A percentile compares a stretch with the other conserved stretches of the same genome.
Conservation (phyloP, 2,888 invertebrate genomes). For the Trissoscelio sp. region DNA sequence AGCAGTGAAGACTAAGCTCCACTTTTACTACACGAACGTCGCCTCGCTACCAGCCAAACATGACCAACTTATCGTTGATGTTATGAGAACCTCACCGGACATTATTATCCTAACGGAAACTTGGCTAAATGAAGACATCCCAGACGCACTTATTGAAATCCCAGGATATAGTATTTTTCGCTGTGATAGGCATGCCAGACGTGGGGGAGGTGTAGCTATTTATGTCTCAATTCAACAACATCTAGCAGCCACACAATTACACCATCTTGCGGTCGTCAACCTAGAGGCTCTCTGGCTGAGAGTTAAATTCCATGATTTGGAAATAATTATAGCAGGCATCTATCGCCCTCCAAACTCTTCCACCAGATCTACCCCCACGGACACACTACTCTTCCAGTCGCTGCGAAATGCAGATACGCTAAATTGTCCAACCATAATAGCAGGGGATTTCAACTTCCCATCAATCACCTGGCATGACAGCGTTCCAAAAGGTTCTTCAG, state of each 20-base stretch:
- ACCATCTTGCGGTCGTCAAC: neutral
- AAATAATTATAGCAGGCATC: neutral
- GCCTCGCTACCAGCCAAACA: neutral
- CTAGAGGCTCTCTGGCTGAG: neutral
- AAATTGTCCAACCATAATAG: neutral
- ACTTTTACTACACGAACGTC: neutral
- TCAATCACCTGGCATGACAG: neutral
- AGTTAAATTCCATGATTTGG: neutral
- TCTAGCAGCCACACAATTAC: neutral
- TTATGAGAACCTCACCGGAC: neutral
- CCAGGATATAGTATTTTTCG: slow-evolving; percentile 14
- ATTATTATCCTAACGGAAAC: slow-evolving; percentile 16
- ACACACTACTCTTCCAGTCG: neutral
- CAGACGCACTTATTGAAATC: slow-evolving; percentile 10
- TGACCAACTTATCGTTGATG: neutral
- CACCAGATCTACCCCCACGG: neutral
- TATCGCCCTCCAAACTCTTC: neutral
- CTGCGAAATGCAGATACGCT: neutral
- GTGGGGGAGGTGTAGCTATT: slow-evolving; percentile 30
- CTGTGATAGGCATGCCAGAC: slow-evolving; percentile 13
- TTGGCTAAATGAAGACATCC: slow-evolving; percentile 12
- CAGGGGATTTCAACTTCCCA: slow-evolving; percentile 8
- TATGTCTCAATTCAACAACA: slow-evolving; percentile 7
- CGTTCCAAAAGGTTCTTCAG: neutral
- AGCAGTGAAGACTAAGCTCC: neutral